Evolutionary conservation across 2,113 vertebrate genomes (phyloP).

Genomic region (Tragelaphus buxtoni): DNA sequence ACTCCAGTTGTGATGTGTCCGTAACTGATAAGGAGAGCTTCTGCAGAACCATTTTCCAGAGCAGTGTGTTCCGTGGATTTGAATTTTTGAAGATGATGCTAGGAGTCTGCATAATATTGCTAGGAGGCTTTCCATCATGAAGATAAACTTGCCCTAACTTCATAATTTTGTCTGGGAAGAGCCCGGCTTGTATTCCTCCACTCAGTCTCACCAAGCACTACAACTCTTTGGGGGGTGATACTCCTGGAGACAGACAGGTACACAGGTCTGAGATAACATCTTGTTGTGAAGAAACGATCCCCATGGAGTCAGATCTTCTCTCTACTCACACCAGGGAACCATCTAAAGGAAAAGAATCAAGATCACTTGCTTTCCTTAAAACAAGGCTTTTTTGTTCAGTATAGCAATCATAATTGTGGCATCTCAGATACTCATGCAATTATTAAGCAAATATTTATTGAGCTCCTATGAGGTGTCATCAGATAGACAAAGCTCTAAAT

Average conservation of each 20-base stretch:
- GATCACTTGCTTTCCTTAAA: slow-evolving; percentile 33
- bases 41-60: slow-evolving; percentile 1
- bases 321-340: neutral
- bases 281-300: slow-evolving; percentile 20
- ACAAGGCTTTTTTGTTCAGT: slow-evolving; percentile 27
- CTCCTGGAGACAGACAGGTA: slow-evolving; percentile 20
- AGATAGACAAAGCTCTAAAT: neutral
- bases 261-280: slow-evolving; percentile 2
- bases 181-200: slow-evolving; percentile 28
- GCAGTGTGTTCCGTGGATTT: neutral
- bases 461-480: neutral
- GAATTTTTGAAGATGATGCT: slow-evolving; percentile 25
- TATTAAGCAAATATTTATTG: slow-evolving; percentile 43
- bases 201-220: slow-evolving; percentile 46
- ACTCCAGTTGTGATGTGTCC: neutral
- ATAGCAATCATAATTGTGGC: neutral
- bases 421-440: neutral
- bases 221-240: slow-evolving; percentile 25
- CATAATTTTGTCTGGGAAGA: slow-evolving; percentile 53
- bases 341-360: slow-evolving; percentile 28
- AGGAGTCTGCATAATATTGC: slow-evolving; percentile 26
- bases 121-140: neutral
- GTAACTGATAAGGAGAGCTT: neutral
- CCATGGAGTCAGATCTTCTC: slow-evolving; percentile 13
- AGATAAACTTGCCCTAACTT: slow-evolving; percentile 46